These are phyloP conservation scores for Odontophorus gujanensis DNA, from an alignment of 2,113 vertebrate genomes.

Conservation along the genomic window DNA sequence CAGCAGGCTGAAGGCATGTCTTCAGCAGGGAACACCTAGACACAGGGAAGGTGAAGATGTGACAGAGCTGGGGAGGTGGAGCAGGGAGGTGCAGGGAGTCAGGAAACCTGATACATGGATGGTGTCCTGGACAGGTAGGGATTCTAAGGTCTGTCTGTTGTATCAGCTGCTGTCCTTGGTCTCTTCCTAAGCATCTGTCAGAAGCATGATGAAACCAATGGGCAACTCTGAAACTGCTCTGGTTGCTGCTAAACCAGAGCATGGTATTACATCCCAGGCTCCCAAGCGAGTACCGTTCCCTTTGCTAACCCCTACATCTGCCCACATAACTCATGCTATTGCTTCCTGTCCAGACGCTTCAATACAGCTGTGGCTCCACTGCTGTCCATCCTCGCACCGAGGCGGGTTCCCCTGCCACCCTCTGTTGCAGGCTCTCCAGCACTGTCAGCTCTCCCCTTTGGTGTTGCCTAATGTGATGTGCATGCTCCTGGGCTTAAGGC, in stretches of 20 bases:
- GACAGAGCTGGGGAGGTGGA: accelerated
- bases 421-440: background rate
- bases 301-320: background rate
- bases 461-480: background rate
- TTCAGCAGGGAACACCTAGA: background rate
- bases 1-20: background rate
- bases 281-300: background rate
- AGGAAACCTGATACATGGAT: background rate
- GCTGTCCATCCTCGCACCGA: accelerated
- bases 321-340: accelerated
- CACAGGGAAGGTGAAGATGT: background rate
- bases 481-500: background rate
- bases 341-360: background rate
- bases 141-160: background rate
- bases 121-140: background rate
- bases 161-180: background rate
- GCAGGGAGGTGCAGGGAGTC: background rate
- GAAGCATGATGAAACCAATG: background rate
- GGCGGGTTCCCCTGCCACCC: background rate
- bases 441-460: background rate
- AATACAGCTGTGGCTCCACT: accelerated
- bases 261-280: background rate
- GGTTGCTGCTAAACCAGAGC: background rate
- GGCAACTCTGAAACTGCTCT: background rate
- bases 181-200: background rate